Base-by-base conservation (phyloP, 1,140 invertebrate species). In the Choristoneura fumiferana region DNA sequence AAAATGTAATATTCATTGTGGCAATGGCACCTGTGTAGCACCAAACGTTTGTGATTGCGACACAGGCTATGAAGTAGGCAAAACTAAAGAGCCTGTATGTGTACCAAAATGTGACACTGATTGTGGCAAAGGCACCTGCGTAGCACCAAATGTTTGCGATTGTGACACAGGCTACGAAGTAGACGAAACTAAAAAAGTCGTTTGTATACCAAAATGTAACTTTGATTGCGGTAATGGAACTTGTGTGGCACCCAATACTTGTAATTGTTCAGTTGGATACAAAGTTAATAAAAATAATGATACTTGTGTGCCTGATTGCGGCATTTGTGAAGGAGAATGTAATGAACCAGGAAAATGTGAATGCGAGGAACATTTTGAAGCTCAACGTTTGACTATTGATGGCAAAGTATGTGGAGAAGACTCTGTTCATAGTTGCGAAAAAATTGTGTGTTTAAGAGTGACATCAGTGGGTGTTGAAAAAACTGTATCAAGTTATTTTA, bases 201-300 rank as follows among this genome's bases (percentile, higher is more conserved):
- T 69, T 14, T 91, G 90, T 59, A 68, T 78, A 17, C 83, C 90
- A 8, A 57, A 81, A 36, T 91, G 90, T 63, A 55, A 15, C 8
- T 52, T 36, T 3, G 73, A 82, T 40, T 92, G 92, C 64, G 63
- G 62, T 1, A 89, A 92, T 57, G 90, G 91, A 0, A 71, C 67
- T 2, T 93, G 92, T 61, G 57, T 76, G 29, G 81, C 71, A 0
- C 91, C 92, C 1, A 75, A 92, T 17, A 63, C 61, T 4, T 93
- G 92, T 55, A 13, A 58, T 38, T 74, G 71, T 60, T 53, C 53
- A 14, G 10, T 54, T 15, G 70, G 72, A n/a, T 77, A 71, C 29
- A 62, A 54, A 58, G 3, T 43, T 18, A 9, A 43, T 18, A 43
- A 43, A 22, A 15, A 9, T 2, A 17, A 18, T 17, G 10, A 18